Evolutionary conservation across 2,888 invertebrate genomes (phyloP).

Genomic region (Amorpha juglandis): DNA sequence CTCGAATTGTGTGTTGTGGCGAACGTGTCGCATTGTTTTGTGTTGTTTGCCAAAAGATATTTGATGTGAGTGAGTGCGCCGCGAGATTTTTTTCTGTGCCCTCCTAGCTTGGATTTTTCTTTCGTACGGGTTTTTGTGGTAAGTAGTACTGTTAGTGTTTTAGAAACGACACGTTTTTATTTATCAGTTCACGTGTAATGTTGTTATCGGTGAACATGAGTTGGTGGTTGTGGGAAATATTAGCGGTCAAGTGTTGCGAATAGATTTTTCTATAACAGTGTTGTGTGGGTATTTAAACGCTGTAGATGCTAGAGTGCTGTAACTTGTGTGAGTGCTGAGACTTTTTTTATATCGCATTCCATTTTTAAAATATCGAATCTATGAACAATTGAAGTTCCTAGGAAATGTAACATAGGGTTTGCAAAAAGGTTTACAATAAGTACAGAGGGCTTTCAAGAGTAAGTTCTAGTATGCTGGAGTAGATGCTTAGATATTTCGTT

Average conservation of each 20-base stretch:
- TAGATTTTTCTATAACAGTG: conserved; percentile 7
- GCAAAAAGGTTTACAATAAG: no score
- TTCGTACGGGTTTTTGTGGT: conserved; percentile 68
- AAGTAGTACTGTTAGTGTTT: conserved; percentile 46
- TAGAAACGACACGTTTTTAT: conserved; percentile 11
- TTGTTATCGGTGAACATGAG: conserved; percentile 5
- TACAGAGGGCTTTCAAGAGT: no score
- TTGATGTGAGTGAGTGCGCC: conserved; percentile 63
- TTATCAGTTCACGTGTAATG: conserved; percentile 10
- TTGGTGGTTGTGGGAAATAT: background rate
- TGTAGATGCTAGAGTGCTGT: background rate
- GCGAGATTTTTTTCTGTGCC: conserved; percentile 56
- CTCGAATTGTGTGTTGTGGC: conserved; percentile 48
- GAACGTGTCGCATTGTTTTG: conserved; percentile 43
- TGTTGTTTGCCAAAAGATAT: conserved; percentile 49
- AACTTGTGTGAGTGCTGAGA: background rate
- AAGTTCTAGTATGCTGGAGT: no score
- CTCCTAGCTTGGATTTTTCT: conserved; percentile 70
- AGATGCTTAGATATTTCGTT: no score
- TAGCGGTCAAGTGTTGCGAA: background rate
- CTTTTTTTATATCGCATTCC: background rate
- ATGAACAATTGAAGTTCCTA: no score
- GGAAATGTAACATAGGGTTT: no score
- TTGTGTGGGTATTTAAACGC: background rate
- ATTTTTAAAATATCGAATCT: background rate